Evolutionary conservation across 2,888 invertebrate genomes (phyloP).

Genomic region (Drosophila diplacantha): DNA sequence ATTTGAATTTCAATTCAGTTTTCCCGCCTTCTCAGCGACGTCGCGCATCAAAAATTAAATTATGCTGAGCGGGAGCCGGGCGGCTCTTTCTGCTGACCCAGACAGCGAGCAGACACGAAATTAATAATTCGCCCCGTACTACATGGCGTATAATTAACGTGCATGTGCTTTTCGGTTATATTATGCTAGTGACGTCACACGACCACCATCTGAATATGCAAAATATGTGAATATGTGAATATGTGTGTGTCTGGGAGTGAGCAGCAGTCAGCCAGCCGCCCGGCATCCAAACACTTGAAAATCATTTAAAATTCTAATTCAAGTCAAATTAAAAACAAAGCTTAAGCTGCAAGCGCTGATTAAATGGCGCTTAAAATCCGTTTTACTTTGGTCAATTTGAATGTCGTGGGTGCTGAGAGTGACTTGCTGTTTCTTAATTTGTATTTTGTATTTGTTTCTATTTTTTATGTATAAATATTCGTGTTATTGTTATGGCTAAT

Average conservation of each 20-base stretch:
- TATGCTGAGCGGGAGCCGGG: conserved; percentile 62
- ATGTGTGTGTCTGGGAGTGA: conserved; percentile 6
- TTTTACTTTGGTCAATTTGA: conserved; percentile 53
- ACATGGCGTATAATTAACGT: conserved; percentile 73
- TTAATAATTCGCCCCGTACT: conserved; percentile 68
- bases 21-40: conserved; percentile 35
- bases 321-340: conserved; percentile 69
- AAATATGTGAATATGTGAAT: conserved; percentile 28
- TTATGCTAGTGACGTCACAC: conserved; percentile 70
- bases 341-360: conserved; percentile 60
- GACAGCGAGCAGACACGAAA: conserved; percentile 71
- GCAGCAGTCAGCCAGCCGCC: conserved; percentile 7
- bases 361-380: conserved; percentile 68
- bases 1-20: conserved; percentile 70
- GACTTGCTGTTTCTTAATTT: conserved; percentile 34
- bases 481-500: conserved; percentile 26
- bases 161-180: conserved; percentile 60
- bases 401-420: conserved; percentile 45
- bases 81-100: conserved; percentile 63
- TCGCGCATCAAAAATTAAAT: conserved; percentile 69
- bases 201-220: conserved; percentile 59
- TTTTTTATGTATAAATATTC: conserved; percentile 17
- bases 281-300: conserved; percentile 27
- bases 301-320: conserved; percentile 71
- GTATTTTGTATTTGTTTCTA: conserved; percentile 8